Conservation (phyloP, 2,113 vertebrate genomes). For the Rhinolophus ferrumequinum region DNA sequence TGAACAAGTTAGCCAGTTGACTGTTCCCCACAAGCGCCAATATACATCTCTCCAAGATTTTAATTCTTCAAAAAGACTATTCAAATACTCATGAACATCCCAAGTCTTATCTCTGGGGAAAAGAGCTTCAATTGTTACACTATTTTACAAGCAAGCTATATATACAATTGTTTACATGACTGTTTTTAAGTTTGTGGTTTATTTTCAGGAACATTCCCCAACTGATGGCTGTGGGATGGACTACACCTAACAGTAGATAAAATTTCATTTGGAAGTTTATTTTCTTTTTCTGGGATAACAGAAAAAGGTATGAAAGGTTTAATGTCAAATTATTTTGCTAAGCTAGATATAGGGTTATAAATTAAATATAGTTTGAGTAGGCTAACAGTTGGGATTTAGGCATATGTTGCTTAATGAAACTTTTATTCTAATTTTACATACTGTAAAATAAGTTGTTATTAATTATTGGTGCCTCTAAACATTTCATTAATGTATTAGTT, state of each 20-base stretch:
- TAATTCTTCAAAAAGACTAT: constrained; percentile 93
- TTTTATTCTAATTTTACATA: constrained; percentile 17
- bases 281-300: neutral
- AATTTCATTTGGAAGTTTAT: constrained; percentile 28
- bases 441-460: neutral
- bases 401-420: neutral
- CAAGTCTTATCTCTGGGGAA: constrained; percentile 93
- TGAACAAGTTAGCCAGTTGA: constrained; percentile 94
- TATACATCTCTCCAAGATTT: constrained; percentile 98
- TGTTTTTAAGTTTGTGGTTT: constrained; percentile 35
- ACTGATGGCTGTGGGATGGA: neutral
- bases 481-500: neutral
- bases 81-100: constrained; percentile 95
- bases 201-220: constrained; percentile 10
- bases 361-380: neutral
- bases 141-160: constrained; percentile 46
- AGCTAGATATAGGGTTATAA: neutral
- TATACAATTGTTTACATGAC: constrained; percentile 35
- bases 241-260: neutral
- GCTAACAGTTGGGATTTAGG: neutral
- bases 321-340: constrained; percentile 25
- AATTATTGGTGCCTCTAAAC: constrained; percentile 11
- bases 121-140: constrained; percentile 52
- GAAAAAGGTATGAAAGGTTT: neutral
- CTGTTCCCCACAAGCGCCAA: constrained; percentile 97